Evolutionary conservation across 1,140 invertebrate genomes (phyloP).

Genomic region (Drosophila ironensis): DNA sequence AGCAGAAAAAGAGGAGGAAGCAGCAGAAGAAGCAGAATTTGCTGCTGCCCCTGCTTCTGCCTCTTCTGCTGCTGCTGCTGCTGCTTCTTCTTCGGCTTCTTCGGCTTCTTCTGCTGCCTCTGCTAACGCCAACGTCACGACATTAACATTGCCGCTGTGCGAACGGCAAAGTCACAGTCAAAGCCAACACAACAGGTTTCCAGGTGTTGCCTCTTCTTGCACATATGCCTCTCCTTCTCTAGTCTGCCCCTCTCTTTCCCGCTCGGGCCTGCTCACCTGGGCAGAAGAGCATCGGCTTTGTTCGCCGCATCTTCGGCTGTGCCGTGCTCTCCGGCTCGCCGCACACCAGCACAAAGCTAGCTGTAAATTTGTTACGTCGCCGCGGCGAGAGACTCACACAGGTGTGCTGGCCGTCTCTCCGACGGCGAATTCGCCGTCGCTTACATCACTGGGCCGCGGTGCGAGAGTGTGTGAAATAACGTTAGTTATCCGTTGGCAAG

Average conservation of each 20-base stretch:
- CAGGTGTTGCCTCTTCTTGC: too few species aligned
- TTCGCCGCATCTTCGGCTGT: slow-evolving; percentile 12
- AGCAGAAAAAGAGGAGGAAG: slow-evolving; percentile 4
- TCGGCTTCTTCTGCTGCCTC: too few species aligned
- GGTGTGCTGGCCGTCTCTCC: slow-evolving; percentile 50
- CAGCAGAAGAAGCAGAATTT: slow-evolving; percentile 1
- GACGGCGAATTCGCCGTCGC: slow-evolving; percentile 69
- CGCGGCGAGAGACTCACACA: slow-evolving; percentile 41
- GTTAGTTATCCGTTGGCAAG: slow-evolving; percentile 71
- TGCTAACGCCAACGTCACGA: slow-evolving; percentile 41
- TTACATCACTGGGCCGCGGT: slow-evolving; percentile 62
- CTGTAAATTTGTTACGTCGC: slow-evolving; percentile 81
- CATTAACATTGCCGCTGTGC: slow-evolving; percentile 43
- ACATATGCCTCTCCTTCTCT: not conserved
- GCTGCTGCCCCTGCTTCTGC: not conserved
- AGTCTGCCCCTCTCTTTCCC: slow-evolving; percentile 1
- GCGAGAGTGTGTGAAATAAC: slow-evolving; percentile 68
- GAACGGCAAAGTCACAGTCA: slow-evolving; percentile 75
- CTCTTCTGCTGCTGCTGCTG: too few species aligned
- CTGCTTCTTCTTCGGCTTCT: too few species aligned
- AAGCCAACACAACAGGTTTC: slow-evolving; percentile 71
- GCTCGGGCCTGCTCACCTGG: slow-evolving; percentile 18
- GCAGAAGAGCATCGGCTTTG: slow-evolving; percentile 5
- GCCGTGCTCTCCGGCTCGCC: slow-evolving; percentile 20
- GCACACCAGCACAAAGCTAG: slow-evolving; percentile 72